phyloP scores from a whole-genome alignment of 2,797 vertebrate species.

The Hydrolagus colliei region DNA sequence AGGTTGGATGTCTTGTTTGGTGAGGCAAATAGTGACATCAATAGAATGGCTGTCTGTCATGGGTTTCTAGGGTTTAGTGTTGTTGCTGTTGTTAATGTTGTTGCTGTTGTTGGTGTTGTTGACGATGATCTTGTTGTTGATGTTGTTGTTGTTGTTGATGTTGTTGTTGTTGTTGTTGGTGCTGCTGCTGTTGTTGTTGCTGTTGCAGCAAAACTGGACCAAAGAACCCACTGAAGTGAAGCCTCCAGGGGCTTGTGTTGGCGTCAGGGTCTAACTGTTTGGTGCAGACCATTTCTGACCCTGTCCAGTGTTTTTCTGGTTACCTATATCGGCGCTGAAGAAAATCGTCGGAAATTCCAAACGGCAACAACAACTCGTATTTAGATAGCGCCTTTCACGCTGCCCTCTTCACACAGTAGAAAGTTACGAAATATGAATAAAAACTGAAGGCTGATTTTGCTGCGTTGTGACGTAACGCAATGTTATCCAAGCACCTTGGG shows the following conservation, averaged over 20 bases:
- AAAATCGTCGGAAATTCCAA: background rate
- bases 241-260: background rate
- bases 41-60: no score
- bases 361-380: no score
- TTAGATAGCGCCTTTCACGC: no score
- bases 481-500: no score
- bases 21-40: no score
- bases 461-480: background rate
- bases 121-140: no score
- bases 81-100: no score
- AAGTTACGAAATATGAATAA: background rate
- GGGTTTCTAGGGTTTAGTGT: no score
- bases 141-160: no score
- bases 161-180: background rate
- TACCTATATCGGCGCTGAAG: background rate
- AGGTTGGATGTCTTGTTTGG: no score
- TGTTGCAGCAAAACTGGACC: background rate
- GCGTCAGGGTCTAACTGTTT: background rate
- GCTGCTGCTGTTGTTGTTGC: background rate
- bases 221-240: background rate
- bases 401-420: background rate
- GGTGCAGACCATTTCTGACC: background rate
- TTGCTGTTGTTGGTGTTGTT: no score
- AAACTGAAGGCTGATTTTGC: background rate
- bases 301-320: background rate